A percentile compares a stretch with the other conserved stretches of the same genome.
Evolutionary conservation across 2,888 invertebrate species (phyloP).

Genomic region (Eilema caniola): DNA sequence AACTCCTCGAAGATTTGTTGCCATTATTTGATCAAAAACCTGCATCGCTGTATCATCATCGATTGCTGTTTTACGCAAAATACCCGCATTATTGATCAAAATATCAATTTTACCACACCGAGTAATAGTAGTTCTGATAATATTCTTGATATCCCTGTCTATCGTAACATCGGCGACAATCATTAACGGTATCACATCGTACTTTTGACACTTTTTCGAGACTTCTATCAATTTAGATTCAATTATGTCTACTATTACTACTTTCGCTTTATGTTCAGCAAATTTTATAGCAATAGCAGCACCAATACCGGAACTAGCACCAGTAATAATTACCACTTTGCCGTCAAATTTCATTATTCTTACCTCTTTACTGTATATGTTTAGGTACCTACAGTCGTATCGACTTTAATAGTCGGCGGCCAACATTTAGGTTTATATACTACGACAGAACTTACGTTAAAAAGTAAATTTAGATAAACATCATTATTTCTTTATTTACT

Average conservation of each 20-base stretch:
- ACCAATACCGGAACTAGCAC: constrained; percentile 67
- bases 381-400: neutral
- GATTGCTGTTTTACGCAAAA: constrained; percentile 36
- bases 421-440: neutral
- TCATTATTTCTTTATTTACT: neutral
- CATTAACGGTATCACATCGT: constrained; percentile 43
- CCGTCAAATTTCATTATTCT: neutral
- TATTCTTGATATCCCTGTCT: constrained; percentile 47
- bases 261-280: constrained; percentile 60
- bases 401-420: neutral
- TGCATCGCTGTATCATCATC: constrained; percentile 34
- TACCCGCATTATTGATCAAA: constrained; percentile 61
- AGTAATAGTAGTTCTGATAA: constrained; percentile 50
- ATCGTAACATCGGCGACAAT: constrained; percentile 56
- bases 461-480: neutral
- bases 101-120: constrained; percentile 59
- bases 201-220: constrained; percentile 46
- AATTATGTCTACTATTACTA: constrained; percentile 63
- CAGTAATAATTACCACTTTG: constrained; percentile 67
- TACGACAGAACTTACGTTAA: neutral
- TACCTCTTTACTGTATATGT: neutral
- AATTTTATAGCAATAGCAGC: constrained; percentile 61
- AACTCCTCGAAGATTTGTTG: constrained; percentile 51
- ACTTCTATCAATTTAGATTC: constrained; percentile 56
- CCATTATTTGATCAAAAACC: constrained; percentile 54